Conservation (phyloP, 2,797 vertebrate species). For the Poliocrania exsul region DNA sequence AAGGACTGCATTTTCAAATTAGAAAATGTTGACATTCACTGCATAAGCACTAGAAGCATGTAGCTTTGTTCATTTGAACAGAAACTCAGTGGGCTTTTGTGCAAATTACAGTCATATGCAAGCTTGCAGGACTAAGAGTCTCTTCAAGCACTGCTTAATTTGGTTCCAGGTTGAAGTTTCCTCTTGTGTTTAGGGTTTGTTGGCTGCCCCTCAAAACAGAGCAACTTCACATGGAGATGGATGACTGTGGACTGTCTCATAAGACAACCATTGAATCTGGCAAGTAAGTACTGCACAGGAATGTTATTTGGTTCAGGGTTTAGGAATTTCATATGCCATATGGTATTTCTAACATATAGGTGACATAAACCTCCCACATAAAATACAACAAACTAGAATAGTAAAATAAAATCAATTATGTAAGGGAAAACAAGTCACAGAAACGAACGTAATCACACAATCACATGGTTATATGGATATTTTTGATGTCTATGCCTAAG, state of each 20-base stretch:
- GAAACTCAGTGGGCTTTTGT: neutral
- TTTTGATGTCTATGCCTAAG: neutral
- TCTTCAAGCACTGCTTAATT: neutral
- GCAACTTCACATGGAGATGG: neutral
- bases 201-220: neutral
- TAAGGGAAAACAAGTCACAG: neutral
- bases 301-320: neutral
- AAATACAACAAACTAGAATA: neutral
- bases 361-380: neutral
- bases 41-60: neutral
- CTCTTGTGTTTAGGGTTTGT: neutral
- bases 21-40: neutral
- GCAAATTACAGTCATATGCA: neutral
- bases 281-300: neutral
- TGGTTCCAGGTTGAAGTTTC: neutral
- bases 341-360: neutral
- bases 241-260: neutral
- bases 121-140: neutral
- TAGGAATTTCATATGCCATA: neutral
- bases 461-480: neutral
- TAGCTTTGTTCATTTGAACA: neutral
- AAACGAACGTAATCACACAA: neutral
- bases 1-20: neutral
- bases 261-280: neutral
- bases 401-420: neutral